phyloP scores from a whole-genome alignment of 2,113 vertebrate species.

The Dolichotis patagonum region DNA sequence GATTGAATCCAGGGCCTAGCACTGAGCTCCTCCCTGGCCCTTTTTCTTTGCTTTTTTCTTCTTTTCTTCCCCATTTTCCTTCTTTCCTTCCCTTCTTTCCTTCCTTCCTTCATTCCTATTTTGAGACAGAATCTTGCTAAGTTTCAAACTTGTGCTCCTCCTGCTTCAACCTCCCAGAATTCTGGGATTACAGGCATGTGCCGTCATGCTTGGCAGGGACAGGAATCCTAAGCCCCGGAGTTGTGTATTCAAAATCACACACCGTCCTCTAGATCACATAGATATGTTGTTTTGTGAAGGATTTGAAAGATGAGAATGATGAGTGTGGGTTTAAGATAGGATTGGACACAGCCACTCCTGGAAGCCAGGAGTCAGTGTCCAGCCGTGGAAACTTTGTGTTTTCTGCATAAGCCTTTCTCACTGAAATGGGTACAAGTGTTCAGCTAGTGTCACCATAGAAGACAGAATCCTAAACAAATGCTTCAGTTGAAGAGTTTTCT shows the following conservation, averaged over 20 bases:
- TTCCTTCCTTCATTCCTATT: neutral
- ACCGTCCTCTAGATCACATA: neutral
- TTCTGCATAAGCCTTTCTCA: neutral
- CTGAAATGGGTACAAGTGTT: neutral
- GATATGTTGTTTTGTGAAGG: neutral
- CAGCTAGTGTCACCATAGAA: neutral
- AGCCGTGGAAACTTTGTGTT: neutral
- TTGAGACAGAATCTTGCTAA: neutral
- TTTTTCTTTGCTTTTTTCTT: neutral
- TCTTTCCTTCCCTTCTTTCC: neutral
- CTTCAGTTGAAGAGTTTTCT: neutral
- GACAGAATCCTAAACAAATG: neutral
- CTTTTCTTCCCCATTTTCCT: neutral
- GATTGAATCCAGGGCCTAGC: neutral
- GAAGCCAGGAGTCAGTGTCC: neutral
- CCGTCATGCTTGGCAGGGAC: neutral
- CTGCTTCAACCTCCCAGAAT: neutral
- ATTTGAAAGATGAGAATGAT: neutral
- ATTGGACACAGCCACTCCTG: neutral
- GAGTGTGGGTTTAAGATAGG: neutral
- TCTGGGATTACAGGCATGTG: neutral
- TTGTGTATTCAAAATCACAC: neutral
- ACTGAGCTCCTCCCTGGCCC: neutral
- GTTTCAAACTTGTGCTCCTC: neutral
- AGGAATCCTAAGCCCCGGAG: neutral